Conservation (phyloP, 2,113 vertebrate species). For the Tenrec ecaudatus region DNA sequence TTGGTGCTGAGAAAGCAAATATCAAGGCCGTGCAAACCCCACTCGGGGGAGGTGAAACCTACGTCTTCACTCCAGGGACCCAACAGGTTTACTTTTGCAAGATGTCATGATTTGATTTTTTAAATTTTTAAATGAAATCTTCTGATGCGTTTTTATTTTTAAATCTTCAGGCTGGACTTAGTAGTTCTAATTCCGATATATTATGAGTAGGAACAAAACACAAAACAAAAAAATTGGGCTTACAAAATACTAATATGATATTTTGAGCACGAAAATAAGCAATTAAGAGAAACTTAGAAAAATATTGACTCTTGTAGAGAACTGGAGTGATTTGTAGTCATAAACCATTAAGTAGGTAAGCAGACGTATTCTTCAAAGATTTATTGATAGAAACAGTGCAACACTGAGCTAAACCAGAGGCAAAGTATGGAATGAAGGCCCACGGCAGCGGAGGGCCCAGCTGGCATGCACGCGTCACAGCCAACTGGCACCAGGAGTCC, state of each 20-base stretch:
- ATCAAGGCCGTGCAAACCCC: neutral
- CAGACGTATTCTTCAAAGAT: slow-evolving; percentile 79
- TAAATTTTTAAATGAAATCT: neutral
- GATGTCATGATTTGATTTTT: neutral
- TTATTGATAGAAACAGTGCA: slow-evolving; percentile 86
- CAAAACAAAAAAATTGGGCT: neutral
- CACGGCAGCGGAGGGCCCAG: slow-evolving; percentile 43
- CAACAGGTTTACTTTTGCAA: slow-evolving; percentile 39
- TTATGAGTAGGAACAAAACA: neutral
- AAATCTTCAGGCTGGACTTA: slow-evolving; percentile 46
- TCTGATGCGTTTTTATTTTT: slow-evolving; percentile 49
- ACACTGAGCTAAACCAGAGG: slow-evolving; percentile 72
- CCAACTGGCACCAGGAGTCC: slow-evolving; percentile 84
- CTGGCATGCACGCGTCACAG: slow-evolving; percentile 41
- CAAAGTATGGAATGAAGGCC: slow-evolving; percentile 50
- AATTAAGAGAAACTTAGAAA: slow-evolving; percentile 2
- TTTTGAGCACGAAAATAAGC: neutral
- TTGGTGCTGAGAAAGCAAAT: neutral
- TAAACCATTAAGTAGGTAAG: slow-evolving; percentile 12
- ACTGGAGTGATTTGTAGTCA: neutral
- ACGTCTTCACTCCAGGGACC: neutral
- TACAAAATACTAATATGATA: neutral
- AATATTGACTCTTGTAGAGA: slow-evolving; percentile 11
- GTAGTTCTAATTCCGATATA: slow-evolving; percentile 49
- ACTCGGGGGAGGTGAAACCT: neutral